Conservation (phyloP, 2,888 invertebrate species). For the Dryadula phaetusa region DNA sequence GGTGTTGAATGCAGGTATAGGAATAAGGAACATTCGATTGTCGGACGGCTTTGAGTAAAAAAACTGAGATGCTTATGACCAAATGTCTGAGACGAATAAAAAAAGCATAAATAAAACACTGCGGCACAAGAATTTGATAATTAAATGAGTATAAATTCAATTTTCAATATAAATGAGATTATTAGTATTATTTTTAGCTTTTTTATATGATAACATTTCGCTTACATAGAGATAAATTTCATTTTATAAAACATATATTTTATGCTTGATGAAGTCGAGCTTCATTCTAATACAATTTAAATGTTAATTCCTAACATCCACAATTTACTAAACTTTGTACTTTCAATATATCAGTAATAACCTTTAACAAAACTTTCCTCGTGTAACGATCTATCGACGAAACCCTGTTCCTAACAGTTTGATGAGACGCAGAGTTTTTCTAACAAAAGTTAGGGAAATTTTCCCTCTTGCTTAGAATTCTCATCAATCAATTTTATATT, state of each 20-base stretch:
- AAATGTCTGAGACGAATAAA: conserved; percentile 36
- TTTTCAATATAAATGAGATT: neutral
- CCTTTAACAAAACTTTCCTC: conserved; percentile 52
- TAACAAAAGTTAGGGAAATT: conserved; percentile 58
- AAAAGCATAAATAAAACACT: neutral
- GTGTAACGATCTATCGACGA: conserved; percentile 55
- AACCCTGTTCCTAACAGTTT: conserved; percentile 61
- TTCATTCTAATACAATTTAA: neutral
- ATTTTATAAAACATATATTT: too few species aligned
- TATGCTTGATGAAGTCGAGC: neutral
- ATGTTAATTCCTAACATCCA: neutral
- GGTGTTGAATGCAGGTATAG: conserved; percentile 81
- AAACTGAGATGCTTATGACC: conserved; percentile 31
- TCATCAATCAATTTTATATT: conserved; percentile 66
- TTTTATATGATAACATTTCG: neutral
- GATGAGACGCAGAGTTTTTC: conserved; percentile 65
- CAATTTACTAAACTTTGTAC: conserved; percentile 10
- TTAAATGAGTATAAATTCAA: too few species aligned
- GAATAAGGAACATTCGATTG: conserved; percentile 52
- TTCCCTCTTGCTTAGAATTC: conserved; percentile 55
- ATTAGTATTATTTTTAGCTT: neutral
- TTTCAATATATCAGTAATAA: conserved; percentile 30
- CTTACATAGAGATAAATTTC: too few species aligned
- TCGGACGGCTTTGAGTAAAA: conserved; percentile 54
- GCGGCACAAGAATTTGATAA: neutral